Conservation (phyloP, 2,113 vertebrate genomes). For the Indri indri region DNA sequence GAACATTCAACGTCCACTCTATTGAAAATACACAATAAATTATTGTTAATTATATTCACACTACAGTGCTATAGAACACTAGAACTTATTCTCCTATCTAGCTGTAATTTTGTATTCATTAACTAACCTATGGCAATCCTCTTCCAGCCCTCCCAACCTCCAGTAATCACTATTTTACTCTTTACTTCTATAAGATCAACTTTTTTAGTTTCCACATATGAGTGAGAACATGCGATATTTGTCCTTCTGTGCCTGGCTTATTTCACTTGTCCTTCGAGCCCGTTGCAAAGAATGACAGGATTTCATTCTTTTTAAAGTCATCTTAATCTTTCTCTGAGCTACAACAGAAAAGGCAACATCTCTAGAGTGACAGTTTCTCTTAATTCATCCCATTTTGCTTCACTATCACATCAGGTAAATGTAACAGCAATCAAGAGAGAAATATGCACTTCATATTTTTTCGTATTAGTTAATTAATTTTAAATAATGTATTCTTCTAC, state of each 20-base stretch:
- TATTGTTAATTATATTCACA: neutral
- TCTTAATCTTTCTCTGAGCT: conserved; percentile 29
- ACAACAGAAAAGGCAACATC: neutral
- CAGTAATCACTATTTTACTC: neutral
- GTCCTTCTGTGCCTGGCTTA: neutral
- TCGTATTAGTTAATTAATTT: conserved; percentile 34
- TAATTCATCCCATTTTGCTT: conserved; percentile 11
- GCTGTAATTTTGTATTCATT: neutral
- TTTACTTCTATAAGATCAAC: neutral
- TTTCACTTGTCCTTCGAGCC: neutral
- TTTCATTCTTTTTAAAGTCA: neutral
- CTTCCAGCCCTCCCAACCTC: neutral
- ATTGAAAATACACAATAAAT: neutral
- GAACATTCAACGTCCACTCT: neutral
- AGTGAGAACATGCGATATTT: neutral
- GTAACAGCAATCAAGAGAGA: conserved; percentile 38
- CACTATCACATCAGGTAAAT: neutral
- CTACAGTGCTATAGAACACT: neutral
- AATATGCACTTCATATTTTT: neutral
- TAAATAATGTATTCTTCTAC: neutral
- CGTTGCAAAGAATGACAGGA: neutral
- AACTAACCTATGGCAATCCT: neutral
- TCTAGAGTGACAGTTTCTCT: neutral
- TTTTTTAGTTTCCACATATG: neutral
- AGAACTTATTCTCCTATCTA: neutral